A percentile compares a stretch with the other conserved stretches of the same genome.
phyloP scores from a whole-genome alignment of 35 echinoderm and acorn worm genomes.

The Amphiura filiformis region DNA sequence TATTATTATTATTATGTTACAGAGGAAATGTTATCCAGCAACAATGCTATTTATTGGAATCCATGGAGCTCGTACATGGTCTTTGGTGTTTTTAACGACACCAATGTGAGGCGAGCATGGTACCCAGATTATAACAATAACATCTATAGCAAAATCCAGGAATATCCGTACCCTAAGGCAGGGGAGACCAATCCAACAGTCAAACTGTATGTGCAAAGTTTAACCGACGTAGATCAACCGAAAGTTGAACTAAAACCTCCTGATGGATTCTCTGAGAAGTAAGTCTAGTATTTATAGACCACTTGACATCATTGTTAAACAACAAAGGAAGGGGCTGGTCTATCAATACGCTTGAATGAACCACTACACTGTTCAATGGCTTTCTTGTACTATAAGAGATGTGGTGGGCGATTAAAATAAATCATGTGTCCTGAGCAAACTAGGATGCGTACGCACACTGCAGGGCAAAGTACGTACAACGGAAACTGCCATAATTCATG shows the following conservation, averaged over 20 bases:
- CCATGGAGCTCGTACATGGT: conserved; percentile 31
- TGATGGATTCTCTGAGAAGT: conserved; percentile 31
- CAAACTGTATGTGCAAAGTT: conserved; percentile 30
- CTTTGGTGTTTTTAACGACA: conserved; percentile 76
- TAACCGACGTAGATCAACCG: background rate
- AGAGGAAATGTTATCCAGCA: conserved; percentile 62
- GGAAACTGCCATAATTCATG: too few relatives aligned
- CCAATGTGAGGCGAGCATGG: conserved; percentile 26
- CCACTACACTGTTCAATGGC: too few relatives aligned
- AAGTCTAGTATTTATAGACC: background rate
- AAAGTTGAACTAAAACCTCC: conserved; percentile 56
- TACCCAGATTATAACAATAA: conserved; percentile 68
- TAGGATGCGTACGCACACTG: too few relatives aligned
- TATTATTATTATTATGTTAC: background rate
- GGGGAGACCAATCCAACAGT: conserved; percentile 59
- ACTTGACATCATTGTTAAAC: background rate
- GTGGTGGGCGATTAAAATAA: too few relatives aligned
- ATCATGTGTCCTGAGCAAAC: too few relatives aligned
- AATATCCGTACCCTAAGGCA: conserved; percentile 72
- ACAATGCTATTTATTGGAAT: conserved; percentile 90
- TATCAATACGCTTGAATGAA: too few relatives aligned
- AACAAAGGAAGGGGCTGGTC: too few relatives aligned
- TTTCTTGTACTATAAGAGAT: too few relatives aligned
- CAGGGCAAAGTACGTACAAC: too few relatives aligned
- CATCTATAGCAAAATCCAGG: conserved; percentile 41